Conservation (phyloP, 2,888 invertebrate species). For the Philereme vetulata region DNA sequence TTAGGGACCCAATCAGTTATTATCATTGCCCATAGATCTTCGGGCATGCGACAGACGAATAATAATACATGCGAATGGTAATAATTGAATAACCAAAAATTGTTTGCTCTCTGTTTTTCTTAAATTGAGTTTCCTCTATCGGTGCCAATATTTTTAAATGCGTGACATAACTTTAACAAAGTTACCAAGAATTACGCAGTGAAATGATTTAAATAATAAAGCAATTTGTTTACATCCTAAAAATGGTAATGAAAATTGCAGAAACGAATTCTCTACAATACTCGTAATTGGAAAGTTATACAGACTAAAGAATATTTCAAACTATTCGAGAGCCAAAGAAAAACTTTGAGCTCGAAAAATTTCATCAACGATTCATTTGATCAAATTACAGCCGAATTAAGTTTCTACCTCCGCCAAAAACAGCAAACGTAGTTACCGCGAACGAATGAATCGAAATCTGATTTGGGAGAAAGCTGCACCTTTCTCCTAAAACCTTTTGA, state of each 20-base stretch:
- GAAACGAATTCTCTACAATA: slow-evolving; percentile 7
- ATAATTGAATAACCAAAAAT: too few species aligned
- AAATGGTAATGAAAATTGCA: neutral
- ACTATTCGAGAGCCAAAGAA: slow-evolving; percentile 1
- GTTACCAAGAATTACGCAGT: too few species aligned
- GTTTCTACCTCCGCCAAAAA: slow-evolving; percentile 18
- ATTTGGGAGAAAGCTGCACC: slow-evolving; percentile 30
- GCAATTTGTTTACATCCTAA: neutral
- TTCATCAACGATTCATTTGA: slow-evolving; percentile 23
- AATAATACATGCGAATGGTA: too few species aligned
- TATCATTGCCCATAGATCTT: too few species aligned
- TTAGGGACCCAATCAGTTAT: too few species aligned
- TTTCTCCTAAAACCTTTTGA: slow-evolving; percentile 28
- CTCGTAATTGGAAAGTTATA: slow-evolving; percentile 9
- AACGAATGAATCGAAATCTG: slow-evolving; percentile 36
- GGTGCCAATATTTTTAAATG: too few species aligned
- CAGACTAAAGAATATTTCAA: slow-evolving; percentile 7
- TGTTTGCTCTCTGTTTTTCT: too few species aligned
- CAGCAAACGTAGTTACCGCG: slow-evolving; percentile 33
- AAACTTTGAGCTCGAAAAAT: slow-evolving; percentile 19
- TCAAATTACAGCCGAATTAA: slow-evolving; percentile 23
- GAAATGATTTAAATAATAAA: too few species aligned
- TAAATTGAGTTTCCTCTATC: too few species aligned
- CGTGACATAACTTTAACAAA: too few species aligned
- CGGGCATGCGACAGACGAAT: too few species aligned